phyloP scores from a whole-genome alignment of 2,888 invertebrate species.

The Drymonia ruficornis region DNA sequence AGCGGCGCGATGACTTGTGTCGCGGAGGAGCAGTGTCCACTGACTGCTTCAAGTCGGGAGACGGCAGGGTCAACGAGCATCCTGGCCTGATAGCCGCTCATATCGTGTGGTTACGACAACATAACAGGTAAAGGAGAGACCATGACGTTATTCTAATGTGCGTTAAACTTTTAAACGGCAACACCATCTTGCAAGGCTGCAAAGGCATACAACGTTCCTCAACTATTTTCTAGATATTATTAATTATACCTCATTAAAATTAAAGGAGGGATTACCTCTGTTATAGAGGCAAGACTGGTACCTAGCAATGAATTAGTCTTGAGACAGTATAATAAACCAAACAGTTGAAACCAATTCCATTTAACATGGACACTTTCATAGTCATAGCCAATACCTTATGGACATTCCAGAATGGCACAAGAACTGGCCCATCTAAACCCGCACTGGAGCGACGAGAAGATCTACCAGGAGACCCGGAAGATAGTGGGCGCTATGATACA shows the following conservation, averaged over 20 bases:
- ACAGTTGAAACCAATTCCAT: no score
- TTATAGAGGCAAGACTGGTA: no score
- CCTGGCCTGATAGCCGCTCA: slow-evolving; percentile 91
- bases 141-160: no score
- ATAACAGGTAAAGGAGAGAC: slow-evolving; percentile 79
- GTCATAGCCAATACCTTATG: neutral
- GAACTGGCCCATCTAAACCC: slow-evolving; percentile 90
- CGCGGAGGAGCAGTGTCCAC: slow-evolving; percentile 89
- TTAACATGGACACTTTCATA: no score
- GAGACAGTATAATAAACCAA: no score
- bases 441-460: slow-evolving; percentile 95
- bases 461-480: slow-evolving; percentile 93
- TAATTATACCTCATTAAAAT: no score
- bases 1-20: slow-evolving; percentile 87
- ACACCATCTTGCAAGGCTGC: neutral
- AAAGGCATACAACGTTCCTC: no score
- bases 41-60: slow-evolving; percentile 92
- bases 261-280: no score
- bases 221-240: no score
- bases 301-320: no score
- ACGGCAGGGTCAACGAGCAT: slow-evolving; percentile 91
- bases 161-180: neutral
- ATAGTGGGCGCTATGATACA: slow-evolving; percentile 93
- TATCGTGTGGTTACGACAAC: slow-evolving; percentile 90
- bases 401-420: slow-evolving; percentile 41